Evolutionary conservation across 2,113 vertebrate genomes (phyloP), one percentile per base, ranked within the genome.

Genomic region (Spea bombifrons): DNA sequence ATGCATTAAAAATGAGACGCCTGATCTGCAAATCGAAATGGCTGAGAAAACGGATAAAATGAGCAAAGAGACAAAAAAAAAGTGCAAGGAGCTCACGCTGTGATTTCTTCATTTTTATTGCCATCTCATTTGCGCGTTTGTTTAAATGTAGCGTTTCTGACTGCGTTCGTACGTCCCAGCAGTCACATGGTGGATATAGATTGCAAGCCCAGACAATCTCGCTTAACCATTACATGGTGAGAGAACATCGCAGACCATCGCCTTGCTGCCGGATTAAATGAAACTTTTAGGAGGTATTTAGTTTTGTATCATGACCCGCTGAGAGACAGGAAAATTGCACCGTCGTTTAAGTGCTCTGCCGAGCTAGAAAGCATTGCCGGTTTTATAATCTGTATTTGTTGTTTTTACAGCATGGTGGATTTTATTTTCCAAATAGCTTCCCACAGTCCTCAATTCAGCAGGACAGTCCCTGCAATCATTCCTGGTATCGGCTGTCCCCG

Each of bases 291-390:
- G 47, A 59, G 57, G 44, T 76, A 49, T 68, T 67, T 66, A 57
- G 73, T 45, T 52, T 76, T 47, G n/a, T 68, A 49, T 76, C 75
- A 15, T 16, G 75, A 68, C 75, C 75, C 44, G 64, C 8, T 5
- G 47, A 52, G 61, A 46, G n/a, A 13, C 6, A 8, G 16, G 4
- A 8, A 44, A 12, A 13, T 12, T 5, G 7, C 8, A 13, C 9
- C 55, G 15, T 8, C 9, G 47, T 3, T 45, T 1, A 7, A 15
- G 6, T 49, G 3, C 68, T 55, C 2, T 52, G 17, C 3, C n/a
- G 5, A 43, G 6, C n/a, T 15, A 44, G 17, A 8, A 7, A 73
- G 16, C 12, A 5, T 8, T 12, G 70, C 50, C 8, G 49, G 30
- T 17, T 52, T 52, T 52, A 5, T 50, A 30, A 71, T 48, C 9